Conservation (phyloP, 2,113 vertebrate species). For the Hylia prasina region DNA sequence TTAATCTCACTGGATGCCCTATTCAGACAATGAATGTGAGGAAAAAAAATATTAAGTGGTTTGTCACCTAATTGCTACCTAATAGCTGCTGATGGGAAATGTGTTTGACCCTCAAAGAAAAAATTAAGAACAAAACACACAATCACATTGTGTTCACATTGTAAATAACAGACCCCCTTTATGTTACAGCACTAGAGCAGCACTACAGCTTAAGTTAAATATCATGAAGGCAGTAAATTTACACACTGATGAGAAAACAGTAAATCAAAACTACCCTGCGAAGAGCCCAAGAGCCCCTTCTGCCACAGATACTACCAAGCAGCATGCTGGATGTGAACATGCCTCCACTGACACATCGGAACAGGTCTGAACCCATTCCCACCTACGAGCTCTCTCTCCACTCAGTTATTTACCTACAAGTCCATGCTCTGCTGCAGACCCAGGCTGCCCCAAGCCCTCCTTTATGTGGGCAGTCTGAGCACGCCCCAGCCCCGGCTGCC, state of each 20-base stretch:
- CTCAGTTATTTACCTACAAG: background rate
- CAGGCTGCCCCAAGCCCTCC: background rate
- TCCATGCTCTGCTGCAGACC: background rate
- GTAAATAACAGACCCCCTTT: background rate
- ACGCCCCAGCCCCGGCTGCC: background rate
- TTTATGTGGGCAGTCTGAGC: background rate
- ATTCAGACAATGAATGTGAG: background rate
- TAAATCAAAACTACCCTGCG: background rate
- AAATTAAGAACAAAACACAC: background rate
- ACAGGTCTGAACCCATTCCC: conserved; percentile 44
- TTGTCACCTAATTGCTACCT: background rate
- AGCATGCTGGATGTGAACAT: background rate
- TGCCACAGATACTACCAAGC: background rate
- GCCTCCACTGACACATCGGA: background rate
- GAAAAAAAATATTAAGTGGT: background rate
- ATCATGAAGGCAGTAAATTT: background rate
- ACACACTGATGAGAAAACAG: background rate
- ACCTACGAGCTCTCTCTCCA: background rate
- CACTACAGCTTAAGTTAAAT: background rate
- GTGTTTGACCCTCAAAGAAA: background rate
- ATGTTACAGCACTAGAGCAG: background rate
- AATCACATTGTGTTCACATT: background rate
- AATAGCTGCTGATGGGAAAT: background rate
- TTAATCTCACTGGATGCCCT: background rate
- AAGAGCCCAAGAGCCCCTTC: background rate